Conservation (phyloP, 2,797 vertebrate species). For the Spinus pinus region DNA sequence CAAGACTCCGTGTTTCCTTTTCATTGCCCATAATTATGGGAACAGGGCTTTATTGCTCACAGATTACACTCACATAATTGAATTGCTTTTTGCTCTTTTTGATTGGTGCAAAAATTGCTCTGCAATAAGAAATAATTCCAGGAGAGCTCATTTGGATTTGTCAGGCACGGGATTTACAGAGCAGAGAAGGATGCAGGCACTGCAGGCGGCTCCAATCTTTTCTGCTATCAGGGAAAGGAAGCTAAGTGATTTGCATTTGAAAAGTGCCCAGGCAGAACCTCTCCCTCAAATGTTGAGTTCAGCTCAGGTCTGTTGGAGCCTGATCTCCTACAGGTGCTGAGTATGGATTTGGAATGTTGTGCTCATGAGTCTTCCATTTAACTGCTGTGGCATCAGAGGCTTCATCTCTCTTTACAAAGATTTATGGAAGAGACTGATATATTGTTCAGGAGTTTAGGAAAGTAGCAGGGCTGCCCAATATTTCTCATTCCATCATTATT, state of each 20-base stretch:
- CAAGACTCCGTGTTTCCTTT: background rate
- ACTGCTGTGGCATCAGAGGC: background rate
- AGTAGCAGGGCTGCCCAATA: background rate
- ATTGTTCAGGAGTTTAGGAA: background rate
- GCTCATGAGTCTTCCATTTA: background rate
- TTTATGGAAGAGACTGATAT: background rate
- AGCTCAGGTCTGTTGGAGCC: background rate
- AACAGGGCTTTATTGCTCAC: slow-evolving; percentile 12
- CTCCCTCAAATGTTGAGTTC: background rate
- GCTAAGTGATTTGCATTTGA: background rate
- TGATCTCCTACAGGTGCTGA: background rate
- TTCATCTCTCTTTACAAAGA: background rate
- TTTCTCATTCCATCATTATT: background rate
- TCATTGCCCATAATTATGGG: background rate
- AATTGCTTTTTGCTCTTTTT: background rate
- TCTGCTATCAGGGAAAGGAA: background rate
- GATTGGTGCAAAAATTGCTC: background rate
- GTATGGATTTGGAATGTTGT: background rate
- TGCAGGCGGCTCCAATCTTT: background rate
- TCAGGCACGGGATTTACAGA: background rate
- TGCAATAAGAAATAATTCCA: background rate
- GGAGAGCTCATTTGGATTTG: background rate
- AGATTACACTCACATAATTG: background rate
- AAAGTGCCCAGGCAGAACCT: background rate
- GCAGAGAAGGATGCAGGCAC: background rate